Base-by-base conservation (phyloP, 1,140 invertebrate species). In the Monomorium pharaonis region DNA sequence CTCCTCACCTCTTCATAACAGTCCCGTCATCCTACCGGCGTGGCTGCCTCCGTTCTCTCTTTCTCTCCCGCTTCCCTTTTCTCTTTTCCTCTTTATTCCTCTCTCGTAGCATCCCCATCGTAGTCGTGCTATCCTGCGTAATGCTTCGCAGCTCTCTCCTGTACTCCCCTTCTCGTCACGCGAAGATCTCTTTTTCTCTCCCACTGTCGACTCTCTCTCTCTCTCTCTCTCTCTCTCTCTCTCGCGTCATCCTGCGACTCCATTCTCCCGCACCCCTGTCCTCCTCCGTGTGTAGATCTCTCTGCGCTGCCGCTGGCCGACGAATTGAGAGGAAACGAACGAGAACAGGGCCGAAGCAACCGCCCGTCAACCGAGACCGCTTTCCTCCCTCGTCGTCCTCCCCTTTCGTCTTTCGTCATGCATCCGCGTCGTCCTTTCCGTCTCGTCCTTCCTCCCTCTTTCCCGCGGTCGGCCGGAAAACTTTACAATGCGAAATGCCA, bases 251-350 rank as follows among this genome's bases (percentile, higher is more conserved):
- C 85, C 88, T 47, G 65, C 87, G 85, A 85, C 88, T 80, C 76
- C 44, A 85, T 84, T 85, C 72, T 80, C 72, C 67, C 83, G 54
- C 47, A 30, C 63, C 44, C 56, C 24, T 47, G 65, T 86, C 60
- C 84, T 49, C 44, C 51, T 54, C 44, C 51, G 5, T 56, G 47
- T 70, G 65, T 56, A 81, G 65, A 65, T 77, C 24, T 81, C 83
- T 84, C 89, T 89, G 69, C 85, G 84, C 84, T 81, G 10, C 60
- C 86, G 85, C 78, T 91, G 87, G 81, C 76, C 90, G 88, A 86
- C 91, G 91, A 93, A 93, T 94, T 90, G 91, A 92, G 92, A 93
- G 92, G 92, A 94, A 94, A 94, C 92, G 93, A 93, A 92, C 90
- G 90, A 92, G 90, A 94, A 93, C 92, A 91, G 90, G 91, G 86